Base-by-base conservation (phyloP, 1,140 invertebrate species). In the Nilaparvata lugens region DNA sequence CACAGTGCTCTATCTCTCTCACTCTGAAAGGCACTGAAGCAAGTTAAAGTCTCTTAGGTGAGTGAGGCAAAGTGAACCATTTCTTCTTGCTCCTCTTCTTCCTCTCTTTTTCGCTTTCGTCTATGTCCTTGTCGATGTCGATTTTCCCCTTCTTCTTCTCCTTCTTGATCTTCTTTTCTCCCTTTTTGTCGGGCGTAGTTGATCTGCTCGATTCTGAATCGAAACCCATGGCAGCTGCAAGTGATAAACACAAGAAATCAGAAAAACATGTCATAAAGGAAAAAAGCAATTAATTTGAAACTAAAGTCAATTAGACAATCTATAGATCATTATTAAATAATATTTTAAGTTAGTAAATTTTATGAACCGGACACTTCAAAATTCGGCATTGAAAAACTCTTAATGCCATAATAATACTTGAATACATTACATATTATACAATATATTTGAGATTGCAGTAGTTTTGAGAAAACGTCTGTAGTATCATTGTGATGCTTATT, bases 51-150 rank as follows among this genome's bases (percentile, higher is more conserved):
- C 35, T 58, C 31, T 35, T 35, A 35, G 31, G 31, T 11, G 31
- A 35, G 45, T 57, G 61, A 40, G 57, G 55, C 48, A 62, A 28
- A 35, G 61, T 62, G 52, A 62, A 64, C 60, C 60, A 62, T 62
- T 61, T 64, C 56, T 64, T 62, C 48, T 62, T 64, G 38, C 24
- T 28, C 31, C 13, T 35, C 43, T 58, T 62, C 35, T 62, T 64
- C 14, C 19, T 19, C 48, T 61, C 63, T 62, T 55, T 63, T 23
- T 62, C 62, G 11, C 48, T 54, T 28, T 59, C 62, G 23, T 63
- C 62, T 7, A 59, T 23, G 51, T 63, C 62, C 24, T 63, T 63
- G 18, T 63, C 62, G 14, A 60, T 11, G 38, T 59, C 62, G n/a
- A 59, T 59, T 43, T 42, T 59, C 14, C 35, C 51, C 13, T 52